Evolutionary conservation across 30 jellyfish, hydroid and myxozoan genomes (phyloP).

Genomic region (Cassiopea xamachana): DNA sequence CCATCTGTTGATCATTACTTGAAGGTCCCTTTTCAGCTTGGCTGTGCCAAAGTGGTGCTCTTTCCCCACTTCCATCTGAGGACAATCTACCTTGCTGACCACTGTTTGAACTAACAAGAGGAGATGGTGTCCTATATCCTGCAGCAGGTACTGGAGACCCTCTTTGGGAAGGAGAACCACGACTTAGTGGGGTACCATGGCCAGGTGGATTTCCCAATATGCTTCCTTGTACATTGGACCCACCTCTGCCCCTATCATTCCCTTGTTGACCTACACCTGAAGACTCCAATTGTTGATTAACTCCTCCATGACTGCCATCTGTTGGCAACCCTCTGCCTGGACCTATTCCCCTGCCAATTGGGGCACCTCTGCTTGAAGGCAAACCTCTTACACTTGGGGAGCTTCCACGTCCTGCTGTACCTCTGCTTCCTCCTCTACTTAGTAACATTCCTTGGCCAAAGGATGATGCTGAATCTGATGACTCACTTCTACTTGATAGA

Average conservation of each 20-base stretch:
- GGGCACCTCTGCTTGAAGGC: conserved; percentile 7
- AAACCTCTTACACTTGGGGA: conserved; percentile 30
- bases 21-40: not conserved
- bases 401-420: not conserved
- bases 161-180: conserved; percentile 40
- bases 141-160: conserved; percentile 12
- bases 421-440: conserved; percentile 10
- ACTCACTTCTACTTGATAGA: conserved; percentile 22
- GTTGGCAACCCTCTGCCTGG: conserved; percentile 20
- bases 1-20: conserved; percentile 25
- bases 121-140: not conserved
- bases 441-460: not conserved
- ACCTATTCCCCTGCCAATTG: not conserved
- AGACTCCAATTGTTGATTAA: not conserved
- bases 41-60: conserved; percentile 5
- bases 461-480: not conserved
- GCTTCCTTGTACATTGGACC: not conserved
- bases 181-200: conserved; percentile 42
- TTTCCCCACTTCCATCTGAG: not conserved
- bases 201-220: conserved; percentile 1
- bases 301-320: not conserved
- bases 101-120: not conserved
- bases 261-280: not conserved
- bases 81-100: conserved; percentile 4
- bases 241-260: not conserved